Evolutionary conservation across 2,113 vertebrate species (phyloP), one percentile per base, ranked within the genome.

Genomic region (Rallus limicola): DNA sequence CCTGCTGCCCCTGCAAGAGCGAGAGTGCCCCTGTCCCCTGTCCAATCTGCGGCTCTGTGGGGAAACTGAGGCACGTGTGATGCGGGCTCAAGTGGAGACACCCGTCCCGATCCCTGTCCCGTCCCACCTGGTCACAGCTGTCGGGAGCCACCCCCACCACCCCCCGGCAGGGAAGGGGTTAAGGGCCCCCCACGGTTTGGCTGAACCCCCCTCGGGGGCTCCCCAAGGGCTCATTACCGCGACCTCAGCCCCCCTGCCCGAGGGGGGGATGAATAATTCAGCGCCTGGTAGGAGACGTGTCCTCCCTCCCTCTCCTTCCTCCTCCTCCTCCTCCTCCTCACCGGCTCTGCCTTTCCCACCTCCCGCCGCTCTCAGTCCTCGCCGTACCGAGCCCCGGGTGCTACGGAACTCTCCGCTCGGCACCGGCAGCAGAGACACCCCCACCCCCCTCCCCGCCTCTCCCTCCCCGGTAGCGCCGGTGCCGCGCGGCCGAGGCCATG

Each of bases 251-350:
- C 96, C 92, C 92, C 90, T 94, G 90, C 93, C 96, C 75, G 68
- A 77, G 67, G 67, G 63, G 63, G 82, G 82, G 90, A 96, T 98
- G 97, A 98, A 98, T 98, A 98, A 98, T 98, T 97, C 98, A 96
- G 96, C 94, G 97, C 94, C 69, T 95, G 55, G 98, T 96, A 97
- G 98, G 97, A 93, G 96, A 87, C 69, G 91, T 71, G 90, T 91
- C 90, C 93, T 88, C 78, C 93, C 95, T 96, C 96, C 92, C 96
- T 92, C 93, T 84, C 96, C 89, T 91, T 78, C 94, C 86, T 86
- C 94, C 90, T 95, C 91, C 82, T 91, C 86, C 88, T 90, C 86
- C 87, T 94, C 93, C 95, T 95, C 88, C 86, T 94, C 60, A 75
- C 92, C 86, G 92, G 96, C 96, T 79, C 97, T 93, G 75, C 96